Percentiles rank a stretch among this genome's conserved stretches.
Conservation (phyloP, 2,113 vertebrate species). For the Phylloscopus whistleri region DNA sequence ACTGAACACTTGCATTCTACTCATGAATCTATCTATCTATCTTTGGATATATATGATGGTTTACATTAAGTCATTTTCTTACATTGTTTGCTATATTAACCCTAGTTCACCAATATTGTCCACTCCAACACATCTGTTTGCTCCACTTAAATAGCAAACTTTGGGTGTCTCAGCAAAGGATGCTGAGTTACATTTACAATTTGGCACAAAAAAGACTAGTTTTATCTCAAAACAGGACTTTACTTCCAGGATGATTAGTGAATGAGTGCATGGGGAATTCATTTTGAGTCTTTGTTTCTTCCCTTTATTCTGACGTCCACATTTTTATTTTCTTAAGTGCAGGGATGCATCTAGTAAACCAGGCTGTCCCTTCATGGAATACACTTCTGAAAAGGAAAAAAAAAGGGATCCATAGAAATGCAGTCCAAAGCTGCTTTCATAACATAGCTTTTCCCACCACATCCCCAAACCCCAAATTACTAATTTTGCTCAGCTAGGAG, state of each 20-base stretch:
- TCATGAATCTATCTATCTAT: neutral
- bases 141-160: neutral
- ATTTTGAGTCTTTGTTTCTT: neutral
- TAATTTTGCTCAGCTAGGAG: neutral
- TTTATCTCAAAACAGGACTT: neutral
- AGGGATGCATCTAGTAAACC: neutral
- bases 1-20: neutral
- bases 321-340: neutral
- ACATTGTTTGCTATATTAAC: neutral
- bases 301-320: neutral
- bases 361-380: neutral
- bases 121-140: neutral
- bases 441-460: neutral
- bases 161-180: neutral
- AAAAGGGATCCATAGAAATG: neutral
- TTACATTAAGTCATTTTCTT: neutral
- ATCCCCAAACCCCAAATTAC: neutral
- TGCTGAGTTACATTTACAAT: neutral
- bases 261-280: neutral
- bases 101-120: neutral
- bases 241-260: neutral
- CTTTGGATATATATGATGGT: neutral
- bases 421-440: neutral
- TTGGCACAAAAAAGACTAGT: neutral
- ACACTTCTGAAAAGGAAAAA: neutral